A percentile compares a stretch with the other conserved stretches of the same genome.
These are phyloP conservation scores for Hystrix cristata DNA, from an alignment of 2,113 vertebrate genomes.

Conservation along the genomic window DNA sequence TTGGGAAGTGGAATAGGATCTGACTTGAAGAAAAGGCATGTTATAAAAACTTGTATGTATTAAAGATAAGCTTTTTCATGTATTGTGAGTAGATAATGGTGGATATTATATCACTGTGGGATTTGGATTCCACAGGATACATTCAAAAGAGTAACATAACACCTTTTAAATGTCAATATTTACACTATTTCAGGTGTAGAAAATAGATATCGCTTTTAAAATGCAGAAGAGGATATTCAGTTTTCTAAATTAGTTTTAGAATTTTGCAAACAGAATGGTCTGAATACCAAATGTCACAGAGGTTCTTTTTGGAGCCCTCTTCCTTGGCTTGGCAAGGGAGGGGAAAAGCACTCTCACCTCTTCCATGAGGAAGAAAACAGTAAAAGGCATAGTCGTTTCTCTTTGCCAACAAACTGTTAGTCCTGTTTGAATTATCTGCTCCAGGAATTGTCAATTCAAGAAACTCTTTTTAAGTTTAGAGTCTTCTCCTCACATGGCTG, in stretches of 20 bases:
- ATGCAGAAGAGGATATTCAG: not conserved
- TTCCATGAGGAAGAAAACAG: not conserved
- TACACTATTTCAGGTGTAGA: not conserved
- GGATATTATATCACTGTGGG: constrained; percentile 17
- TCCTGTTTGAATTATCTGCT: constrained; percentile 28
- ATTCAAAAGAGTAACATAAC: constrained; percentile 39
- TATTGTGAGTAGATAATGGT: constrained; percentile 28
- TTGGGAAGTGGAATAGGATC: constrained; percentile 30
- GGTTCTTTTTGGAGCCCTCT: not conserved
- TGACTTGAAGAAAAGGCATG: constrained; percentile 25
- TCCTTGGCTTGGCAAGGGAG: not conserved
- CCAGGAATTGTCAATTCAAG: constrained; percentile 30
- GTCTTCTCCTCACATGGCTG: not conserved
- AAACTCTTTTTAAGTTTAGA: constrained; percentile 12
- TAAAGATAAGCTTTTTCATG: constrained; percentile 15
- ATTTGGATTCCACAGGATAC: constrained; percentile 44
- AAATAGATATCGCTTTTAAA: constrained; percentile 33
- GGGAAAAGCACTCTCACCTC: not conserved
- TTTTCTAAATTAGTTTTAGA: constrained; percentile 13
- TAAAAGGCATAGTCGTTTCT: not conserved
- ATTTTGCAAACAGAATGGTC: not conserved
- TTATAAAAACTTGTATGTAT: constrained; percentile 19
- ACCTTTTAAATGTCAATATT: constrained; percentile 62
- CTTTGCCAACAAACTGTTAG: not conserved
- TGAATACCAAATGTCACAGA: not conserved